These are phyloP conservation scores for Teleogryllus occipitalis DNA, from an alignment of 1,140 invertebrate genomes.

Conservation along the genomic window DNA sequence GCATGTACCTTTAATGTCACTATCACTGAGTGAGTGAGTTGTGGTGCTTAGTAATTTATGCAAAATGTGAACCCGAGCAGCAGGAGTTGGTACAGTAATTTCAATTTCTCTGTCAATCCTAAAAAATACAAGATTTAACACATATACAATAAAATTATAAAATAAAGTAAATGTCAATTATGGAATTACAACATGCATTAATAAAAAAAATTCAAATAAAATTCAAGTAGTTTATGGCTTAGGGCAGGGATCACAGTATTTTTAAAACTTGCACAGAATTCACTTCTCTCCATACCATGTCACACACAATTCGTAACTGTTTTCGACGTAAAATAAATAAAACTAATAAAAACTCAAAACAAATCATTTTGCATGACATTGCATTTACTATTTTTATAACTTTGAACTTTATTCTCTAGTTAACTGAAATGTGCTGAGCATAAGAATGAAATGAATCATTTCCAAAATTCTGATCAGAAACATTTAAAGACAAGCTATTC, in stretches of 20 bases:
- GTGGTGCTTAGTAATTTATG: constrained; percentile 47
- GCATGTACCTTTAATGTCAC: neutral
- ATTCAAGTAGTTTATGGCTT: neutral
- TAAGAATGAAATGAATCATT: too few species aligned
- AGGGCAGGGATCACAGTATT: neutral
- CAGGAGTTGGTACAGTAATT: constrained; percentile 64
- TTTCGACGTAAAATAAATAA: too few species aligned
- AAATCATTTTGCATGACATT: too few species aligned
- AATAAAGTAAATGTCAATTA: neutral
- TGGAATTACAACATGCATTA: neutral
- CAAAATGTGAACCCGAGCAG: constrained; percentile 57
- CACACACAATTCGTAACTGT: too few species aligned
- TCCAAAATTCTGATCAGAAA: too few species aligned
- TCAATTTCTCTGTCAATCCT: constrained; percentile 79
- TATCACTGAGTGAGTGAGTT: constrained; percentile 33
- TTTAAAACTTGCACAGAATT: too few species aligned
- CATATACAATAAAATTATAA: neutral
- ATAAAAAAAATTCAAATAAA: neutral
- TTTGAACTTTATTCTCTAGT: too few species aligned
- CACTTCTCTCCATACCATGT: too few species aligned
- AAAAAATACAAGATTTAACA: constrained; percentile 8
- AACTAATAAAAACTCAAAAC: too few species aligned
- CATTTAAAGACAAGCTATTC: neutral
- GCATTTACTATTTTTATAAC: too few species aligned
- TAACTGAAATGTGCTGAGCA: too few species aligned